phyloP scores from a whole-genome alignment of 2,888 invertebrate genomes.

The Calliopum simillimum region DNA sequence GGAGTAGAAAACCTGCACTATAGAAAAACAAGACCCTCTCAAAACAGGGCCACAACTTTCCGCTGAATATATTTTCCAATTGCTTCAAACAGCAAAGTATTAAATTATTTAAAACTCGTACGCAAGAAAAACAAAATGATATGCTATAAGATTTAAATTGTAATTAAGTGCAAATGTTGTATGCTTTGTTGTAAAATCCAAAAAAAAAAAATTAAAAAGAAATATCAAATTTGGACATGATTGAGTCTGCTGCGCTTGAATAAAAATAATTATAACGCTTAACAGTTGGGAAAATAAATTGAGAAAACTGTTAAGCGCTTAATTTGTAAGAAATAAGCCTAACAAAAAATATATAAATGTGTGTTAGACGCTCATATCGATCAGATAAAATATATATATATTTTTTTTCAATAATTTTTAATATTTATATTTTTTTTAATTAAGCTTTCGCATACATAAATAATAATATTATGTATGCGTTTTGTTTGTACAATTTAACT shows the following conservation, averaged over 20 bases:
- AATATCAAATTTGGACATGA: not conserved
- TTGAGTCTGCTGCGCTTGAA: not conserved
- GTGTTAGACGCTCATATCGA: conserved; percentile 28
- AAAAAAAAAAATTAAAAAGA: not conserved
- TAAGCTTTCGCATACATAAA: not conserved
- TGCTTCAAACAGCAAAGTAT: too few species aligned
- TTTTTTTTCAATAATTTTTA: not conserved
- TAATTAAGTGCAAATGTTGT: too few species aligned
- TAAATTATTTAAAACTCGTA: too few species aligned
- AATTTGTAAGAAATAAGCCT: not conserved
- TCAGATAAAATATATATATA: conserved; percentile 17
- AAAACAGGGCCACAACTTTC: too few species aligned
- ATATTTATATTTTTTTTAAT: not conserved
- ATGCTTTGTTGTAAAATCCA: not conserved
- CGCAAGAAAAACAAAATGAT: too few species aligned
- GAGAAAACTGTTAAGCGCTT: not conserved
- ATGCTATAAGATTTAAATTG: too few species aligned
- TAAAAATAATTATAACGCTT: not conserved
- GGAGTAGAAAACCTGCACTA: too few species aligned
- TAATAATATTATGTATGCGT: not conserved
- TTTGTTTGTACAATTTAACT: not conserved
- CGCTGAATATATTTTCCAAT: too few species aligned
- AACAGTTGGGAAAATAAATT: not conserved
- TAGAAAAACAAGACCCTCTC: too few species aligned
- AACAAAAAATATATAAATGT: conserved; percentile 1